Conservation (phyloP, 1,140 invertebrate species). For the Drosophila kohkoa region DNA sequence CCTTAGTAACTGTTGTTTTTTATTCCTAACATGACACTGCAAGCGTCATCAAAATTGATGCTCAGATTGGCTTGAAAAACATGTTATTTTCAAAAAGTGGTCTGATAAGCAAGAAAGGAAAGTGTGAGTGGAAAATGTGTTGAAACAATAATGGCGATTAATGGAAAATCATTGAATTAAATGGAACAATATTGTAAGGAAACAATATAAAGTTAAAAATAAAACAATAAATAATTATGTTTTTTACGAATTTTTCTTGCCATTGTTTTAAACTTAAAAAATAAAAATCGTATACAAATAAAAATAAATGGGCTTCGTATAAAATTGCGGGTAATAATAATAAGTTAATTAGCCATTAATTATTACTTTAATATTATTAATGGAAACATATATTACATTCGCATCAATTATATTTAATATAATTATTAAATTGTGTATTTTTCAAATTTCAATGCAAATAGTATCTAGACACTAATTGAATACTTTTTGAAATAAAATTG, state of each 20-base stretch:
- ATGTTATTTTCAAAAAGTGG: constrained; percentile 68
- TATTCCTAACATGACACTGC: constrained; percentile 19
- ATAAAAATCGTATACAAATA: no score
- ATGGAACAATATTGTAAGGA: not conserved
- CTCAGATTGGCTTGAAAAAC: constrained; percentile 67
- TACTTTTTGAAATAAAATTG: not conserved
- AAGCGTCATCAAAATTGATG: constrained; percentile 58
- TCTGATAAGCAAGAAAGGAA: constrained; percentile 61
- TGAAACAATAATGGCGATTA: constrained; percentile 46
- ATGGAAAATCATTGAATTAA: constrained; percentile 13
- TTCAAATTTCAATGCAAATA: no score
- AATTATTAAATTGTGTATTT: no score
- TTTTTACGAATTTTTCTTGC: no score
- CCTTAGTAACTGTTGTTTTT: constrained; percentile 61
- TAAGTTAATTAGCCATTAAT: no score
- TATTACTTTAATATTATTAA: no score
- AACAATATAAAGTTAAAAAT: not conserved
- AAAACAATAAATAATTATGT: no score
- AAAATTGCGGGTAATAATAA: no score
- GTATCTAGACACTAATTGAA: no score
- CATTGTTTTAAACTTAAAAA: no score
- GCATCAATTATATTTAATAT: not conserved
- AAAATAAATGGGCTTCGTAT: no score
- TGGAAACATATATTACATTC: not conserved
- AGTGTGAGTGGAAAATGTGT: constrained; percentile 57